Evolutionary conservation across 23 tunicate species (phyloP).

Genomic region (Halocynthia roretzi): DNA sequence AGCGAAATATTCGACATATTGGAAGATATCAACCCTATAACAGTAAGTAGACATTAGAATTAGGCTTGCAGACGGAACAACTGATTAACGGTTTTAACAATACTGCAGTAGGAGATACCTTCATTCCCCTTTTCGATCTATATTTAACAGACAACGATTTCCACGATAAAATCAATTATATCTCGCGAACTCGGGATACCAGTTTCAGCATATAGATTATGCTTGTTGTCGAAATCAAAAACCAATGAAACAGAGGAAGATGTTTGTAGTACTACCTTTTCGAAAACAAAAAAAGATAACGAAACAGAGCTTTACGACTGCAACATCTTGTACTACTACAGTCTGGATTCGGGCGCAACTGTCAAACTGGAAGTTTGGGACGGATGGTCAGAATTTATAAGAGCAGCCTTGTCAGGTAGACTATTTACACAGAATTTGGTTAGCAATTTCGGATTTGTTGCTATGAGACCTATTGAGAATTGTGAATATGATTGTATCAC

Average conservation of each 20-base stretch:
- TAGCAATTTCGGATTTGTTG: too few species aligned
- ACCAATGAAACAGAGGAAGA: neutral
- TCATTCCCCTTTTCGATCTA: neutral
- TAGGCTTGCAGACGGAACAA: neutral
- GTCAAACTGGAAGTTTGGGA: constrained; percentile 81
- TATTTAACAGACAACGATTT: constrained; percentile 20
- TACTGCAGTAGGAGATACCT: neutral
- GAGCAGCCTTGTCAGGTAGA: constrained; percentile 60
- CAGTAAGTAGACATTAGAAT: constrained; percentile 24
- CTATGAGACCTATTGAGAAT: too few species aligned
- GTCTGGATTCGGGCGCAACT: constrained; percentile 56
- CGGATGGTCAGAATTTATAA: constrained; percentile 84
- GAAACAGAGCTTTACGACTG: constrained; percentile 51
- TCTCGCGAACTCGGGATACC: constrained; percentile 67
- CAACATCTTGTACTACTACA: constrained; percentile 74
- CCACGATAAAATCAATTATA: constrained; percentile 41
- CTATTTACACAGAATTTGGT: too few species aligned
- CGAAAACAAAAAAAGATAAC: neutral
- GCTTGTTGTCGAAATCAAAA: neutral
- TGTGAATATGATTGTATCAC: too few species aligned
- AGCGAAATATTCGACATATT: constrained; percentile 39
- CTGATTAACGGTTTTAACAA: neutral
- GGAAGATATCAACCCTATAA: constrained; percentile 70
- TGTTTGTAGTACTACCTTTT: neutral
- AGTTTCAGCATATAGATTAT: constrained; percentile 65